phyloP scores from a whole-genome alignment of 2,113 vertebrate genomes.

The Sapayoa aenigma region DNA sequence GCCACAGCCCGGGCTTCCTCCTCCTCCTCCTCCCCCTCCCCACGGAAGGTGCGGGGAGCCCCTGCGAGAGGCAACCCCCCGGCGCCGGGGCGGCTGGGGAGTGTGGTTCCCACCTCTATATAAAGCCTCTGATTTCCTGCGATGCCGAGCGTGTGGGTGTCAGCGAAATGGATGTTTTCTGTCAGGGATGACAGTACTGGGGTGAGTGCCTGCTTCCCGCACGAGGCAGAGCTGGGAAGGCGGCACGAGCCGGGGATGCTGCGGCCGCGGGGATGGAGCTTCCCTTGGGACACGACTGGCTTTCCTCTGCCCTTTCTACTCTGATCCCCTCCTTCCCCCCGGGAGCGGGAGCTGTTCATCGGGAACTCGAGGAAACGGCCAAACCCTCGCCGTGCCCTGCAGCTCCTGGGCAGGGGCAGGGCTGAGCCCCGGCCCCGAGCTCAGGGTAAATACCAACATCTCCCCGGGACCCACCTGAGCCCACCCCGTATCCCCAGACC shows the following conservation, averaged over 20 bases:
- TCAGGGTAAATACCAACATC: fast-evolving
- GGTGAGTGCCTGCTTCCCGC: background rate
- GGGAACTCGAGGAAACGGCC: background rate
- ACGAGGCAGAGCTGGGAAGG: background rate
- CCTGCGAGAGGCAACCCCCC: slow-evolving; percentile 14
- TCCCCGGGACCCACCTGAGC: background rate
- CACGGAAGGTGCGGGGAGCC: background rate
- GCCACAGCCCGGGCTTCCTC: background rate
- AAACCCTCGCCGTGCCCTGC: fast-evolving
- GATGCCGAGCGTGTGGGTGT: background rate
- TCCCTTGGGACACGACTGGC: background rate
- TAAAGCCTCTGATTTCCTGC: background rate
- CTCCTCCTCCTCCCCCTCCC: background rate
- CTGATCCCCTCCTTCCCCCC: too few relatives aligned
- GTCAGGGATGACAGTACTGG: background rate
- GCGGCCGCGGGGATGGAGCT: background rate
- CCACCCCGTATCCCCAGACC: fast-evolving
- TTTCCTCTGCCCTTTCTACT: background rate
- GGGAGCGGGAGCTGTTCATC: background rate
- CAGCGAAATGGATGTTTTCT: background rate
- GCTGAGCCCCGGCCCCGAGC: background rate
- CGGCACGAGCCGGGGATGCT: background rate
- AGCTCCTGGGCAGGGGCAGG: background rate
- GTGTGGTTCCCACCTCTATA: slow-evolving; percentile 20
- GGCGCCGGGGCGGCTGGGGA: background rate